Base-by-base conservation (phyloP, 64 coral and sea anemone genomes). In the Anthopleura sola region DNA sequence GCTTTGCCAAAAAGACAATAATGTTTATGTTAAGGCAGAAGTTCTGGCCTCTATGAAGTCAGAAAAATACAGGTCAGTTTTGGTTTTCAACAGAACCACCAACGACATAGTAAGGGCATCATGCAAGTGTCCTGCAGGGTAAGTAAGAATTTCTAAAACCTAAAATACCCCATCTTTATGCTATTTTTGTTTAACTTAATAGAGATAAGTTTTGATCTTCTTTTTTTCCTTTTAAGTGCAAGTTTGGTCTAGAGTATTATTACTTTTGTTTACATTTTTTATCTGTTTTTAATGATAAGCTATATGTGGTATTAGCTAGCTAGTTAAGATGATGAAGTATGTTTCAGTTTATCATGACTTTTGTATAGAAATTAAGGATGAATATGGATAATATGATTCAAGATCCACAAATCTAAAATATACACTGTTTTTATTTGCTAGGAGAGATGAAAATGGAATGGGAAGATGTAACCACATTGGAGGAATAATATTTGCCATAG, bases 401-500 rank as follows among this genome's bases (percentile, higher is more conserved):
- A n/a, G n/a, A n/a, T 83, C 46, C 17, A 53, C 53, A 83, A 28
- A 5, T 83, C 29, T 53, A 24, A 83, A 54, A 24, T 21, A 49
- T 39, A 19, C 0, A 83, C 3, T n/a, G 50, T 83, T 57, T 80
- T 88, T 49, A 28, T 88, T 87, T 87, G 38, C 26, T 64, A 92
- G 90, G 85, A 92, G 86, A 92, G 90, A 86, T 1, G 80, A 58
- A 39, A 23, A 78, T 92, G 90, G 90, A n/a, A 21, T 81, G 29
- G 85, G 90, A 0, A 57, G 77, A 49, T 92, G 90, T 37, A 92
- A 92, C 68, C 86, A 92, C 66, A 54, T 92, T 92, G 90, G 90
- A 40, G 90, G 90, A 2, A 60, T 92, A 6, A 38, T 88, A 11
- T 92, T 92, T 92, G 85, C 85, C 7, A 64, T 92, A 48, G 90